Percentiles rank a stretch among this genome's conserved stretches.
Evolutionary conservation across 1,140 invertebrate genomes (phyloP).

Genomic region (Solen grandis): DNA sequence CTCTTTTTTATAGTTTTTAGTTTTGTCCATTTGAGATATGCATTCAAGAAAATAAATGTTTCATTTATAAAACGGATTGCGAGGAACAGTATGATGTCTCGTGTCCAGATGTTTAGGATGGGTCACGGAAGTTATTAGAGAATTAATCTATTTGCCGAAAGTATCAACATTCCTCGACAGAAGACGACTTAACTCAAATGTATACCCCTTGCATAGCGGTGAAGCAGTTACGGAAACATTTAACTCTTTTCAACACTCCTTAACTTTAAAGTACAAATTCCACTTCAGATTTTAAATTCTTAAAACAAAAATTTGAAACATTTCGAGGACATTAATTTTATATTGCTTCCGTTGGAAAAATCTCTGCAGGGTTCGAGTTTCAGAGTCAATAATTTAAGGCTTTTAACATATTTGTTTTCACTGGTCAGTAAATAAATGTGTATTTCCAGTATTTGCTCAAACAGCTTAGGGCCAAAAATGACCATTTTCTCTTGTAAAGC

Average conservation of each 20-base stretch:
- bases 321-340: background rate
- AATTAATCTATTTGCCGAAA: constrained; percentile 6
- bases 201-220: background rate
- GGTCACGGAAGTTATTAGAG: background rate
- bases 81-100: background rate
- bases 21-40: background rate
- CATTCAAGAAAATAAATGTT: background rate
- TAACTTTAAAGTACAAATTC: background rate
- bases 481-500: background rate
- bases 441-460: background rate
- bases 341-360: background rate
- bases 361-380: constrained; percentile 23
- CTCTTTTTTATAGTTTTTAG: background rate
- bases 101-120: background rate
- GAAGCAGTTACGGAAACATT: background rate
- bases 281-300: background rate
- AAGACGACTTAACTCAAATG: background rate
- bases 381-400: constrained; percentile 28
- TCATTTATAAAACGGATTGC: background rate
- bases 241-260: background rate
- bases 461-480: background rate
- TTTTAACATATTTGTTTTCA: constrained; percentile 38
- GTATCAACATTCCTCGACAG: background rate
- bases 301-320: background rate
- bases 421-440: background rate